phyloP scores from a whole-genome alignment of 2,888 invertebrate genomes.

The Hemithea aestivaria region DNA sequence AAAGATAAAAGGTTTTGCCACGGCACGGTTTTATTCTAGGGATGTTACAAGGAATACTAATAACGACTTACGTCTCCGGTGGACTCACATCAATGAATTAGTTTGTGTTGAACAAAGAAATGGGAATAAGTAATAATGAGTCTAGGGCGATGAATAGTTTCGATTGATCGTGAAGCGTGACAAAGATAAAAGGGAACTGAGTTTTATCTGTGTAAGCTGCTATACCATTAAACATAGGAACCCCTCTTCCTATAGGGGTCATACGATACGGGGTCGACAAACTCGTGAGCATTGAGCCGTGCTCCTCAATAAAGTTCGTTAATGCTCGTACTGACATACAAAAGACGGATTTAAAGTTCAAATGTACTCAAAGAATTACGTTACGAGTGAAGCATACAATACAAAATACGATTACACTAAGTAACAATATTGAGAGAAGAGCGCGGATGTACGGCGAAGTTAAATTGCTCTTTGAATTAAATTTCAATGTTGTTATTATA shows the following conservation, averaged over 20 bases:
- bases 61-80: constrained; percentile 38
- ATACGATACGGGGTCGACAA: constrained; percentile 60
- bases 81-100: constrained; percentile 39
- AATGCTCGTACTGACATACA: constrained; percentile 32
- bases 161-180: constrained; percentile 55
- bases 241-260: constrained; percentile 64
- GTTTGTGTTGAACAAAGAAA: constrained; percentile 30
- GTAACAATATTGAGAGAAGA: constrained; percentile 23
- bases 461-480: constrained; percentile 26
- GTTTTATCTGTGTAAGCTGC: constrained; percentile 49
- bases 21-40: constrained; percentile 41
- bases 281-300: constrained; percentile 61
- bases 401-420: constrained; percentile 28
- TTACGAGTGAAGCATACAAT: constrained; percentile 18
- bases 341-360: constrained; percentile 40
- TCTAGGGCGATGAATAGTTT: constrained; percentile 37
- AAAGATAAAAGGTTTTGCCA: constrained; percentile 48
- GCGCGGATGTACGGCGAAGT: constrained; percentile 23
- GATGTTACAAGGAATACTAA: constrained; percentile 44
- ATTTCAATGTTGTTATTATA: too few species aligned
- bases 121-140: constrained; percentile 23
- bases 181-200: constrained; percentile 53
- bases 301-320: constrained; percentile 40
- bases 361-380: constrained; percentile 19
- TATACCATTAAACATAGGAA: constrained; percentile 60